Evolutionary conservation across 2,888 invertebrate genomes (phyloP).

Genomic region (Azorinus chamasolen): DNA sequence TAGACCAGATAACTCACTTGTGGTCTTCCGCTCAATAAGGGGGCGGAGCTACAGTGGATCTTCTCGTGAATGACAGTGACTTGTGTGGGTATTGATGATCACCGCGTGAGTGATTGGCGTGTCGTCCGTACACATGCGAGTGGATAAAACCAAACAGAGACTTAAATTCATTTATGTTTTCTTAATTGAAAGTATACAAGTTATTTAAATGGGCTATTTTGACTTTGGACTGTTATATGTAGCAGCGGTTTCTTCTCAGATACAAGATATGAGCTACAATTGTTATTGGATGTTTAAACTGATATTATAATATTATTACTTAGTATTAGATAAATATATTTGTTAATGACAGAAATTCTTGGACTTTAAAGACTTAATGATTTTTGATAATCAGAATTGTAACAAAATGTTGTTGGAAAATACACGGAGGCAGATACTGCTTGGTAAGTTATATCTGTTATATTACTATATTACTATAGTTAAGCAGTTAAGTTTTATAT

Average conservation of each 20-base stretch:
- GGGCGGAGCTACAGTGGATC: constrained; percentile 29
- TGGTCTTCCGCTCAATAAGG: constrained; percentile 14
- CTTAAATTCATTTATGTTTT: no score
- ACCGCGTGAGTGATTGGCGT: no score
- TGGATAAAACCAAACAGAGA: no score
- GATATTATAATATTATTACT: no score
- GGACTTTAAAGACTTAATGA: constrained; percentile 17
- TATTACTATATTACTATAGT: no score
- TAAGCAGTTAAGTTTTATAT: no score
- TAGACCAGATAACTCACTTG: constrained; percentile 26
- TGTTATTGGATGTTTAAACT: no score
- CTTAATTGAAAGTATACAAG: no score
- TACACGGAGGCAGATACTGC: constrained; percentile 38
- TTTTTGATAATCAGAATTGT: constrained; percentile 42
- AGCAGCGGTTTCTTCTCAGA: not conserved
- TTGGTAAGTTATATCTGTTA: constrained; percentile 51
- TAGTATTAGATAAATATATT: no score
- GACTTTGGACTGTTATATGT: constrained; percentile 11
- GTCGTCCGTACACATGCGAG: constrained; percentile 16
- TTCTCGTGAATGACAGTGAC: no score
- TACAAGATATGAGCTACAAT: not conserved
- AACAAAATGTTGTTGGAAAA: constrained; percentile 44
- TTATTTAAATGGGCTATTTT: not conserved
- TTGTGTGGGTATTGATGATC: no score
- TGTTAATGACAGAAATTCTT: no score